These are phyloP conservation scores for Canis aureus DNA, from an alignment of 2,113 vertebrate species.

Conservation along the genomic window DNA sequence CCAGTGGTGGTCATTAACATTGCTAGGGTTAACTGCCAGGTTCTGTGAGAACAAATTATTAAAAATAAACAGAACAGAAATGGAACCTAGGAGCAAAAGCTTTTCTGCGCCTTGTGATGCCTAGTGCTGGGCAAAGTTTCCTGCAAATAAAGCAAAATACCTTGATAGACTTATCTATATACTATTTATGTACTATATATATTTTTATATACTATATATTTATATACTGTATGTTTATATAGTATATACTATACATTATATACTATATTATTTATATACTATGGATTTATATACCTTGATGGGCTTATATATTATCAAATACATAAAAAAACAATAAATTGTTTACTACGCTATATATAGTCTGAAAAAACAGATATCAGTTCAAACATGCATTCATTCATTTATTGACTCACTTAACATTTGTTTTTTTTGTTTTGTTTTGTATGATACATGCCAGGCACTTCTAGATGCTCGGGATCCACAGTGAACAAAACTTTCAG, in stretches of 20 bases:
- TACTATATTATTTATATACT: background rate
- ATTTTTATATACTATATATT: background rate
- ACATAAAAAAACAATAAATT: background rate
- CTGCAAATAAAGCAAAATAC: background rate
- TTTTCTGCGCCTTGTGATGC: background rate
- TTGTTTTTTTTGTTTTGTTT: background rate
- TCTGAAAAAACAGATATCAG: background rate
- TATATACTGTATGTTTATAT: background rate
- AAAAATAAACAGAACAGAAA: background rate
- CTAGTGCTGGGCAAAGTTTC: background rate
- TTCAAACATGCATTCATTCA: background rate
- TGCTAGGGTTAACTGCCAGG: background rate
- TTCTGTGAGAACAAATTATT: conserved; percentile 9
- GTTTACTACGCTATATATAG: background rate
- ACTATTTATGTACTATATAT: background rate
- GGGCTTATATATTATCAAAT: background rate
- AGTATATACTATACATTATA: background rate
- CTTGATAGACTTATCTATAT: background rate
- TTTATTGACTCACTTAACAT: background rate
- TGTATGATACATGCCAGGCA: background rate
- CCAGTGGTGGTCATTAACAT: background rate
- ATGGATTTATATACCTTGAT: background rate
- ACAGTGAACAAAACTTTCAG: background rate
- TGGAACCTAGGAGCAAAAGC: background rate
- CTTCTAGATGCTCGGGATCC: background rate